Evolutionary conservation across 1,140 invertebrate species (phyloP), one percentile per base, ranked within the genome.

Genomic region (Zelostemma sp.): DNA sequence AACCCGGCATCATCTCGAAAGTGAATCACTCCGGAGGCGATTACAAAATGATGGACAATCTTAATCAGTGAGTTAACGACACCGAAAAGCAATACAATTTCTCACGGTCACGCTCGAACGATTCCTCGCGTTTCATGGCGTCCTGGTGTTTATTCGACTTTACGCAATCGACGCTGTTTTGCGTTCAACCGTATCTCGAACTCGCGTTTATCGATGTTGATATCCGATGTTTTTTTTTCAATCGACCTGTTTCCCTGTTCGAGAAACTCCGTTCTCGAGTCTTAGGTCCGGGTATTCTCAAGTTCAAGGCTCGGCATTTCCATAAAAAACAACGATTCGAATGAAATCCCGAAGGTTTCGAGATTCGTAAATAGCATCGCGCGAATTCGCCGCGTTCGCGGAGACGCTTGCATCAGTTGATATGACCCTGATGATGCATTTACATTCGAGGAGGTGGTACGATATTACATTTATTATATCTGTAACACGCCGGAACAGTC

Each of bases 41-140:
- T 72, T 97, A 97, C 84, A 96, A 96, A 75, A 91, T 96, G 87
- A 97, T 97, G 95, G 95, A 97, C 77, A 97, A 97, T 77, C 92
- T 97, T 41, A 93, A 90, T 84, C 91, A 93, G 92, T 94, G 85
- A 88, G 91, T 89, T 6, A 31, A 31, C 28, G 28, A n/a, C n/a
- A n/a, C n/a, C n/a, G n/a, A n/a, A n/a, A n/a, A 38, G 41, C 43
- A 6, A 17, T 17, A 33, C n/a, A n/a, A 55, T 45, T 43, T 28
- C 8, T 17, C 18, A n/a, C 11, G 1, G 8, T 4, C 4, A 55
- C 15, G 12, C 33, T 14, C 16, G 18, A 11, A 11, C 15, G 9
- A 25, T 12, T 61, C 43, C 28, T 31, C 1, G 9, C 3, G 17
- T 2, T 46, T 56, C 14, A 69, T 84, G 59, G 1, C 47, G 11